These are phyloP conservation scores for Cyaniris semiargus DNA, from an alignment of 2,888 invertebrate species.

Conservation along the genomic window DNA sequence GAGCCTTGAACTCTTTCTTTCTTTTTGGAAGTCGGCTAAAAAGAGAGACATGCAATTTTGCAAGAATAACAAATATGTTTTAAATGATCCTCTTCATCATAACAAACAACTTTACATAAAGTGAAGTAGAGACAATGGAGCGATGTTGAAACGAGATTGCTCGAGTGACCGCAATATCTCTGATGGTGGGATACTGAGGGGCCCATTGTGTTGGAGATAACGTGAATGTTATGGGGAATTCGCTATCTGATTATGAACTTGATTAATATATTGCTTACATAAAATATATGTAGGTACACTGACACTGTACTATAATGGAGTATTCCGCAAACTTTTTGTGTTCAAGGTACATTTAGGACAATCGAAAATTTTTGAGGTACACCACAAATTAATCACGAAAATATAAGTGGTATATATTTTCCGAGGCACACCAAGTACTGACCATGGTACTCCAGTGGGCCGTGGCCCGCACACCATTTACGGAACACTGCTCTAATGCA, in stretches of 20 bases:
- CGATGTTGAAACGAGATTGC: slow-evolving; percentile 26
- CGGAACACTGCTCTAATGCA: too few relatives aligned
- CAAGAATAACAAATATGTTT: not conserved
- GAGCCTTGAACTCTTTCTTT: too few relatives aligned
- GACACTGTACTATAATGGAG: not conserved
- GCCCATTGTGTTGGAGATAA: slow-evolving; percentile 15
- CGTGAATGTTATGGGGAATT: slow-evolving; percentile 14
- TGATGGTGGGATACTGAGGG: slow-evolving; percentile 28
- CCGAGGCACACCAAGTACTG: too few relatives aligned
- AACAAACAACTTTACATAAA: slow-evolving; percentile 17
- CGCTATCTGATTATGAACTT: slow-evolving; percentile 3
- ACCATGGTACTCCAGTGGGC: too few relatives aligned
- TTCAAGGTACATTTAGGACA: too few relatives aligned
- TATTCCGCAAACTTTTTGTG: too few relatives aligned
- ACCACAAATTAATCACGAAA: too few relatives aligned
- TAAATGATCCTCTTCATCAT: not conserved
- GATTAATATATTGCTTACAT: not conserved
- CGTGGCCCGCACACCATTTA: too few relatives aligned
- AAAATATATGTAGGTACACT: not conserved
- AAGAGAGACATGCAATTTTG: not conserved
- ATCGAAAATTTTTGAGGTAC: too few relatives aligned
- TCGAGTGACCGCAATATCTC: slow-evolving; percentile 26
- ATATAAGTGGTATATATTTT: too few relatives aligned
- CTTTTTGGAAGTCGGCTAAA: not conserved
- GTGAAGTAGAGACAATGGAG: slow-evolving; percentile 12